Conservation (phyloP, 2,888 invertebrate genomes). For the Ceriagrion tenellum region DNA sequence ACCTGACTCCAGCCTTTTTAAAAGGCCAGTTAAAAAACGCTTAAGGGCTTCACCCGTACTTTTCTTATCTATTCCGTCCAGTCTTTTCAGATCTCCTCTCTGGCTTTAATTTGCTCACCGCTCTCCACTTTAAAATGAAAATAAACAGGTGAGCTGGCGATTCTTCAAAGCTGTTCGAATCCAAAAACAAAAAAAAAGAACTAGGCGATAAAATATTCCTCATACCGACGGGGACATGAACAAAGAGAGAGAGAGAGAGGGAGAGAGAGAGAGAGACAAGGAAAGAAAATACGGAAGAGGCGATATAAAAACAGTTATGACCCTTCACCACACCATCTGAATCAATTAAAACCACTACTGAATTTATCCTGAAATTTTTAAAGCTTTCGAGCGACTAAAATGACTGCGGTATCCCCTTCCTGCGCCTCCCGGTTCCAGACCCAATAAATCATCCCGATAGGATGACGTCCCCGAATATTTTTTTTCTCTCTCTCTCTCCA, state of each 20-base stretch:
- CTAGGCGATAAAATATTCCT: background rate
- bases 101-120: background rate
- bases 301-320: background rate
- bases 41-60: background rate
- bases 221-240: background rate
- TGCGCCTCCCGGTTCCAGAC: background rate
- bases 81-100: background rate
- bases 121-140: background rate
- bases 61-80: background rate
- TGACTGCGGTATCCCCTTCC: background rate
- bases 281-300: background rate
- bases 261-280: too few species aligned
- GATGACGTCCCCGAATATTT: background rate
- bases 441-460: conserved; percentile 24
- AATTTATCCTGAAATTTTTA: conserved; percentile 16
- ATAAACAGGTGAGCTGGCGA: background rate
- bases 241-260: background rate
- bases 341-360: conserved; percentile 27
- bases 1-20: background rate
- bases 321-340: conserved; percentile 31
- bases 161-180: background rate
- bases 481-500: background rate
- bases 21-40: background rate
- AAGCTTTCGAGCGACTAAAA: conserved; percentile 6
- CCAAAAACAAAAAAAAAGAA: background rate